Conservation (phyloP, 1,140 invertebrate species). For the Scaptomyza hsui region DNA sequence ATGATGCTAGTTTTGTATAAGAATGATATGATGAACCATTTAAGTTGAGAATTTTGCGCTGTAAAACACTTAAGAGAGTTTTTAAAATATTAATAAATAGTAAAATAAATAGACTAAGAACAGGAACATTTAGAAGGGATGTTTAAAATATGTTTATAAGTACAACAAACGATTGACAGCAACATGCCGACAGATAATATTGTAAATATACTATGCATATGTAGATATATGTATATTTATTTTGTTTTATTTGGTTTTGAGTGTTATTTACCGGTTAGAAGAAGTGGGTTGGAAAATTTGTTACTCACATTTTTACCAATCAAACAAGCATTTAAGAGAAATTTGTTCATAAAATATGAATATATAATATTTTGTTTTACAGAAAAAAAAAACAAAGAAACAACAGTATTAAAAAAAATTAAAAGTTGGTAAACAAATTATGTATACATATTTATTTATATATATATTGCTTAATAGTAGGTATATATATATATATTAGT, state of each 20-base stretch:
- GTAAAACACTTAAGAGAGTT: not conserved
- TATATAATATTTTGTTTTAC: slow-evolving; percentile 49
- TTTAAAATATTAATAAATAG: not conserved
- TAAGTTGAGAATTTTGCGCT: not conserved
- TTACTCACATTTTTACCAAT: slow-evolving; percentile 84
- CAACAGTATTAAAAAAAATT: slow-evolving; percentile 53
- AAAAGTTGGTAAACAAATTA: slow-evolving; percentile 49
- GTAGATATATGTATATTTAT: slow-evolving; percentile 32
- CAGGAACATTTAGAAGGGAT: slow-evolving; percentile 7
- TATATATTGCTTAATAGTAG: slow-evolving; percentile 25
- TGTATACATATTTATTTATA: slow-evolving; percentile 43
- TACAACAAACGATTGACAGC: slow-evolving; percentile 53
- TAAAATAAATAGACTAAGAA: slow-evolving; percentile 17
- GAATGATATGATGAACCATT: not conserved
- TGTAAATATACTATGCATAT: slow-evolving; percentile 18
- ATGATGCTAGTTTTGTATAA: not conserved
- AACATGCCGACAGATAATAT: slow-evolving; percentile 61
- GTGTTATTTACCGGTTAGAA: slow-evolving; percentile 66
- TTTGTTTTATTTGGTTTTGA: not conserved
- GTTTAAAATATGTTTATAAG: not conserved
- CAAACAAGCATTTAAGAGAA: slow-evolving; percentile 84
- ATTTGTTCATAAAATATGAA: slow-evolving; percentile 72
- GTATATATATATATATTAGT: not conserved
- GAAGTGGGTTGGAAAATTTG: slow-evolving; percentile 73
- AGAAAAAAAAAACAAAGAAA: slow-evolving; percentile 57